Evolutionary conservation across 2,797 vertebrate genomes (phyloP).

Genomic region (Melanotaenia maccullochi): DNA sequence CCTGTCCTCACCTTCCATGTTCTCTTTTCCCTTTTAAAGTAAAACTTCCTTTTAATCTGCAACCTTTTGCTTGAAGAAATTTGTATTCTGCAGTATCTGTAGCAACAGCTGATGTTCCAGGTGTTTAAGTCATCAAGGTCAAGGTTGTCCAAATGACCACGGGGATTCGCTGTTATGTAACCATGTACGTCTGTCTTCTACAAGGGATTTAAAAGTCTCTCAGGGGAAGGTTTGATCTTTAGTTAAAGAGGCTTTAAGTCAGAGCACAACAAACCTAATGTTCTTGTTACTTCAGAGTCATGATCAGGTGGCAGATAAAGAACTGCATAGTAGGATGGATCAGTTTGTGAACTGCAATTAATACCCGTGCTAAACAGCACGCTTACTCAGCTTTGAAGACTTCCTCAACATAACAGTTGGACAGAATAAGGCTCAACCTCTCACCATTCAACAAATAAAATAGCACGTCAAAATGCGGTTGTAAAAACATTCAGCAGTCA

Average conservation of each 20-base stretch:
- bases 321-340: slow-evolving; percentile 13
- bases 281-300: slow-evolving; percentile 51
- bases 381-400: neutral
- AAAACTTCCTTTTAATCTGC: neutral
- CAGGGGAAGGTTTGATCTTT: slow-evolving; percentile 71
- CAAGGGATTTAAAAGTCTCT: slow-evolving; percentile 70
- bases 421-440: neutral
- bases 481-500: neutral
- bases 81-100: neutral
- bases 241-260: slow-evolving; percentile 80
- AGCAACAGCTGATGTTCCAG: slow-evolving; percentile 32
- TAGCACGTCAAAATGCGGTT: neutral
- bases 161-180: slow-evolving; percentile 71
- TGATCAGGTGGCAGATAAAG: slow-evolving; percentile 31
- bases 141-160: slow-evolving; percentile 44
- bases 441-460: neutral
- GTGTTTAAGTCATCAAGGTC: slow-evolving; percentile 58
- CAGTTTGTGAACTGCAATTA: slow-evolving; percentile 17
- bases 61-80: neutral
- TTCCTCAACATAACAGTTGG: neutral
- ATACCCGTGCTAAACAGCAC: neutral
- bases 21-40: neutral
- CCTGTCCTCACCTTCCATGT: slow-evolving; percentile 47
- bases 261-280: slow-evolving; percentile 76
- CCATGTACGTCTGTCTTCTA: slow-evolving; percentile 64